Evolutionary conservation across 2,888 invertebrate species (phyloP).

Genomic region (Cephus rjabovi): DNA sequence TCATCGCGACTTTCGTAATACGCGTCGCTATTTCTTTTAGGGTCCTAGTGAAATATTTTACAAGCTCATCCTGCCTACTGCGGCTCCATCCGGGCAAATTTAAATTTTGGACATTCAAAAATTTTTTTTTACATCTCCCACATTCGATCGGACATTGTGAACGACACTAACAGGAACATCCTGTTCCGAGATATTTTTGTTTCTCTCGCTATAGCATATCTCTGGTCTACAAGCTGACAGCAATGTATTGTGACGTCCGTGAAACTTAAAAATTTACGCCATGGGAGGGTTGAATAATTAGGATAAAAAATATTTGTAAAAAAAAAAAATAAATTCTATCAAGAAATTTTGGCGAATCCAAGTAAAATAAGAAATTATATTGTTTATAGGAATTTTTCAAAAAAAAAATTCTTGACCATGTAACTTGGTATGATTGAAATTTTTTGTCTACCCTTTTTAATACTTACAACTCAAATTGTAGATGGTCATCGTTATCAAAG

Average conservation of each 20-base stretch:
- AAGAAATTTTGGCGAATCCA: not conserved
- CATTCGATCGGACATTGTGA: not conserved
- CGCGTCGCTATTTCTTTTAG: not conserved
- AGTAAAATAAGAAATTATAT: no score
- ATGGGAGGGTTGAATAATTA: not conserved
- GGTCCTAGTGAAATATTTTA: not conserved
- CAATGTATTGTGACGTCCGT: not conserved
- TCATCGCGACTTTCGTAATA: slow-evolving; percentile 1
- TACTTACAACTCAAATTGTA: slow-evolving; percentile 58
- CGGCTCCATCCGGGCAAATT: not conserved
- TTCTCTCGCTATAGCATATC: not conserved
- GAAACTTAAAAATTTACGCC: not conserved
- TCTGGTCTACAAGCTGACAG: not conserved
- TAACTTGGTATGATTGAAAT: no score
- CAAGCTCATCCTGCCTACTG: not conserved
- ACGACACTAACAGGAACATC: not conserved
- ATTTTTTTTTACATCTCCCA: not conserved
- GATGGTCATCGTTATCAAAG: slow-evolving; percentile 43
- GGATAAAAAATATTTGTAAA: not conserved
- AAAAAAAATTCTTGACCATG: no score
- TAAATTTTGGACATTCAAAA: not conserved
- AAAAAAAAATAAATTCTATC: not conserved
- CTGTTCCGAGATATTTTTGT: not conserved
- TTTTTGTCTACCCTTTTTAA: not conserved
- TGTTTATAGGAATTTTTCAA: no score